Evolutionary conservation across 2,797 vertebrate genomes (phyloP).

Genomic region (Enteromius trimaculatus): DNA sequence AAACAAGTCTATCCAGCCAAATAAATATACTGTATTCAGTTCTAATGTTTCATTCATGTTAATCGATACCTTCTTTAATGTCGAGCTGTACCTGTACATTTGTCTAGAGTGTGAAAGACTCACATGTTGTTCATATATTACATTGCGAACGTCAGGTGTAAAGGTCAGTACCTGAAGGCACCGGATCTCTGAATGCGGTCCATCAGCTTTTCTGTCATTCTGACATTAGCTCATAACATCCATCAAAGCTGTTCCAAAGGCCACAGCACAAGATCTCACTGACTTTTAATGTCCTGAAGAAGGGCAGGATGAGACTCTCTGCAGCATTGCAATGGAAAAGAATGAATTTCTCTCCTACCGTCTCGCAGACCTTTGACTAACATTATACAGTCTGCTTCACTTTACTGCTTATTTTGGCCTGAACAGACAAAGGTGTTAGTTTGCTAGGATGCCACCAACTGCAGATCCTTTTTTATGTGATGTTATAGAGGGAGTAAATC

Average conservation of each 20-base stretch:
- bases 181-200: constrained; percentile 1
- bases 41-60: background rate
- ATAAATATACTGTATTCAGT: background rate
- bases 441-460: background rate
- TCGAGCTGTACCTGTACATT: background rate
- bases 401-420: background rate
- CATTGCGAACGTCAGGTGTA: constrained; percentile 19
- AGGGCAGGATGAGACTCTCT: constrained; percentile 9
- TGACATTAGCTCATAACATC: constrained; percentile 37
- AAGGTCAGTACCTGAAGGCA: constrained; percentile 42
- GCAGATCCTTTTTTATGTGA: background rate
- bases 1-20: background rate
- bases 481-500: background rate
- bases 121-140: constrained; percentile 23
- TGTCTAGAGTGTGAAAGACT: constrained; percentile 7
- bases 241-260: constrained; percentile 43
- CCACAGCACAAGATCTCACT: constrained; percentile 23
- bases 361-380: background rate
- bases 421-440: background rate
- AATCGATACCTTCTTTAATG: background rate
- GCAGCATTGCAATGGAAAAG: background rate
- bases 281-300: constrained; percentile 32
- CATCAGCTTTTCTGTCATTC: constrained; percentile 39
- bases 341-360: background rate
- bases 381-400: background rate